A percentile compares a stretch with the other conserved stretches of the same genome.
These are phyloP conservation scores for Mareca strepera DNA, from an alignment of 2,797 vertebrate species.

Conservation along the genomic window DNA sequence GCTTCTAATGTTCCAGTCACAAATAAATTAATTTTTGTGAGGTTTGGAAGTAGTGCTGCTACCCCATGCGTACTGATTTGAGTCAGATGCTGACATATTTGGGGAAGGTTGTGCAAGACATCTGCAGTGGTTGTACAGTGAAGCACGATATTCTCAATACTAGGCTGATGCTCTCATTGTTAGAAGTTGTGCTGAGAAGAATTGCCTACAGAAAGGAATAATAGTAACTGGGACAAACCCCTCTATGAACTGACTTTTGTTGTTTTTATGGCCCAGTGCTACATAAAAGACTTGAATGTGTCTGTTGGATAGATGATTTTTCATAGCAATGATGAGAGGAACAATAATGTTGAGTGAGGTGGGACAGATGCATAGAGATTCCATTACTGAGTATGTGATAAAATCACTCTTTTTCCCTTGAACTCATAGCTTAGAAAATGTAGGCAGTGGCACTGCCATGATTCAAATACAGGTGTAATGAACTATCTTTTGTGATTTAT, in stretches of 20 bases:
- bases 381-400: neutral
- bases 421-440: neutral
- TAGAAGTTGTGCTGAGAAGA: neutral
- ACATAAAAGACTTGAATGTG: neutral
- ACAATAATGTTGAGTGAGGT: neutral
- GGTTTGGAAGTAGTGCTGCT: neutral
- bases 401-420: neutral
- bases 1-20: rapidly evolving
- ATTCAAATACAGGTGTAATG: neutral
- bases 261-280: neutral
- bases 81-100: neutral
- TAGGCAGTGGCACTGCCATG: neutral
- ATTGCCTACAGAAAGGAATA: neutral
- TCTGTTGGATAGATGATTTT: neutral
- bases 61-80: rapidly evolving
- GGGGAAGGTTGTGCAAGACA: neutral
- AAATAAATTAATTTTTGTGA: neutral
- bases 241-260: neutral
- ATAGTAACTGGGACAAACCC: neutral
- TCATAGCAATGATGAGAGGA: neutral
- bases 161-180: neutral
- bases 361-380: neutral
- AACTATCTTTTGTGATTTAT: neutral
- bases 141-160: neutral
- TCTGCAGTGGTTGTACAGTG: neutral